Conservation (phyloP, 2,888 invertebrate species). For the Micropterix aruncella region DNA sequence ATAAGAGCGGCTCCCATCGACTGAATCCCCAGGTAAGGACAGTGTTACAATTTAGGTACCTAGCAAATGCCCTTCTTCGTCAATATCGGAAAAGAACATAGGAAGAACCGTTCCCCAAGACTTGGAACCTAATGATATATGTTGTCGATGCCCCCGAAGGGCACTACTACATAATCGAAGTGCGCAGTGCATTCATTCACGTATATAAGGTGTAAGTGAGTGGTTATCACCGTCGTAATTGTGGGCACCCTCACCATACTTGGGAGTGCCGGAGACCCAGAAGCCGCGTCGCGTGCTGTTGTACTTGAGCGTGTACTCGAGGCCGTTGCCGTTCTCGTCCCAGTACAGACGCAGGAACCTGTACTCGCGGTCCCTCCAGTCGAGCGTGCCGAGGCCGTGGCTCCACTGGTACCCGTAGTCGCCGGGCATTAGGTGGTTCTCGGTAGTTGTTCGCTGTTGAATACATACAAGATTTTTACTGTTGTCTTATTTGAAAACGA, state of each 20-base stretch:
- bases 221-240: not conserved
- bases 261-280: conserved; percentile 38
- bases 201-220: not conserved
- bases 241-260: conserved; percentile 19
- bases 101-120: too few species aligned
- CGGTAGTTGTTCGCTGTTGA: conserved; percentile 4
- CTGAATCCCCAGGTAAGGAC: too few species aligned
- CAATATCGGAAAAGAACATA: too few species aligned
- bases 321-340: conserved; percentile 30
- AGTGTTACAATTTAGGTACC: too few species aligned
- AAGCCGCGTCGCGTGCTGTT: conserved; percentile 32
- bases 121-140: too few species aligned
- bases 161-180: too few species aligned
- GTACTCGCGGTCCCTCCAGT: conserved; percentile 8
- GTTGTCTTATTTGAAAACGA: not conserved
- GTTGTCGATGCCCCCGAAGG: too few species aligned
- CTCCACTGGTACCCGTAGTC: conserved; percentile 5
- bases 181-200: too few species aligned
- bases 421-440: conserved; percentile 4
- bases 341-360: conserved; percentile 28
- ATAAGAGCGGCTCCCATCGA: too few species aligned
- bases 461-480: too few species aligned
- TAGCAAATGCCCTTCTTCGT: too few species aligned
- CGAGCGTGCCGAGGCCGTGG: not conserved
- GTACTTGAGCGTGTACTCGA: conserved; percentile 34